phyloP scores from a whole-genome alignment of 2,797 vertebrate genomes.

The Myiothlypis chrysogaster region DNA sequence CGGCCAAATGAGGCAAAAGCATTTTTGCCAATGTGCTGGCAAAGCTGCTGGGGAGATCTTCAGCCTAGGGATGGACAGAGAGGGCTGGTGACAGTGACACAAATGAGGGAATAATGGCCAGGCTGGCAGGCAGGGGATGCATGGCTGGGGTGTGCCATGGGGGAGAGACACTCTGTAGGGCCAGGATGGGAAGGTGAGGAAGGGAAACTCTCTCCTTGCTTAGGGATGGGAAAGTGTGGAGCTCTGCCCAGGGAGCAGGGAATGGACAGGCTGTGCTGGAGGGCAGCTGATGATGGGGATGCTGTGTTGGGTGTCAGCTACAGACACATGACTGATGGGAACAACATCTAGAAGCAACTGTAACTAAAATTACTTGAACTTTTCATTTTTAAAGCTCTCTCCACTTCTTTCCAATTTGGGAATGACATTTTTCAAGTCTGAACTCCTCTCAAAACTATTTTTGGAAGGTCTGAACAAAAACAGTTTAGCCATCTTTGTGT shows the following conservation, averaged over 20 bases:
- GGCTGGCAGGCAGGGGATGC: neutral
- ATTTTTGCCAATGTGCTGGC: neutral
- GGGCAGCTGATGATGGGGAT: neutral
- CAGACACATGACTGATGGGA: neutral
- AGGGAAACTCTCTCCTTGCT: neutral
- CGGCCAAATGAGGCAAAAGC: neutral
- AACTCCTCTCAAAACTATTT: slow-evolving; percentile 38
- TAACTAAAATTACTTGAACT: slow-evolving; percentile 42
- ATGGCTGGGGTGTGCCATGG: neutral
- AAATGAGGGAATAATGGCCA: neutral
- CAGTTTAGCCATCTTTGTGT: slow-evolving; percentile 6
- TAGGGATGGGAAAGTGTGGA: neutral
- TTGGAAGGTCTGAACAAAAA: slow-evolving; percentile 46
- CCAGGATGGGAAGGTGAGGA: fast-evolving
- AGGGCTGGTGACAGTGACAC: neutral
- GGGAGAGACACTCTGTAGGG: neutral
- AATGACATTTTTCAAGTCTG: slow-evolving; percentile 49
- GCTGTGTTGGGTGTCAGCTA: neutral
- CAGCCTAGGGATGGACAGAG: neutral
- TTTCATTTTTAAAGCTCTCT: slow-evolving; percentile 28
- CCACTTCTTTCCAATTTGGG: slow-evolving; percentile 12
- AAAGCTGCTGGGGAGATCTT: neutral
- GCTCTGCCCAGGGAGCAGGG: neutral
- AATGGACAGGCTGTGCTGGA: neutral
- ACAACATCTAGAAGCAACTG: neutral